Conservation (phyloP, 2,888 invertebrate species). For the Pterostichus niger region DNA sequence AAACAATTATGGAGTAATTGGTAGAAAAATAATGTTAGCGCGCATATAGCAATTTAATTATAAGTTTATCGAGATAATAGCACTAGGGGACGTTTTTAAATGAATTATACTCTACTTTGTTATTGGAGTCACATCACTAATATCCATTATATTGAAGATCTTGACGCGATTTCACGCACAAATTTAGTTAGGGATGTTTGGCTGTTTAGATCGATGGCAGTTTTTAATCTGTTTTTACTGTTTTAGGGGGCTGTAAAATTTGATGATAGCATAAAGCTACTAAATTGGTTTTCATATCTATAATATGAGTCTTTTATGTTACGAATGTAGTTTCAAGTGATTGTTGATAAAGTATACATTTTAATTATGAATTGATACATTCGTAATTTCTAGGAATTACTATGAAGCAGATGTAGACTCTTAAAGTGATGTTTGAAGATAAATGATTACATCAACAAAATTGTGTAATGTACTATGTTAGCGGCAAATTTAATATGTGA, state of each 20-base stretch:
- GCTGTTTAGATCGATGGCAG: slow-evolving; percentile 3
- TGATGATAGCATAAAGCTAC: slow-evolving; percentile 22
- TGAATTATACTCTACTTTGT: slow-evolving; percentile 48
- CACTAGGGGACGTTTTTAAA: slow-evolving; percentile 45
- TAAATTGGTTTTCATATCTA: slow-evolving; percentile 40
- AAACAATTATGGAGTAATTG: slow-evolving; percentile 55
- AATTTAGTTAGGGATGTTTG: slow-evolving; percentile 27
- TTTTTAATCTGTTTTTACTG: slow-evolving; percentile 51
- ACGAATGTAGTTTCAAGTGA: slow-evolving; percentile 22
- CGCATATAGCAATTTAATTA: slow-evolving; percentile 53
- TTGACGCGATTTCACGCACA: slow-evolving; percentile 38
- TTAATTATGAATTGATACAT: no score
- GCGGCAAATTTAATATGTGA: no score
- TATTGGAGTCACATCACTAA: slow-evolving; percentile 51
- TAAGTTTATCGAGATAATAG: slow-evolving; percentile 56
- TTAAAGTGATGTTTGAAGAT: no score
- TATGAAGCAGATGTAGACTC: no score
- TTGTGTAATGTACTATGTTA: no score
- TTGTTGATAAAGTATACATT: slow-evolving; percentile 2
- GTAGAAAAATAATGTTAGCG: slow-evolving; percentile 55
- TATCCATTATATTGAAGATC: slow-evolving; percentile 50
- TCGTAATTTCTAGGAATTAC: no score
- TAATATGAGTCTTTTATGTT: slow-evolving; percentile 34
- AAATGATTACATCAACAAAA: no score
- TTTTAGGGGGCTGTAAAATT: slow-evolving; percentile 36